A percentile compares a stretch with the other conserved stretches of the same genome.
Conservation (phyloP, 2,888 invertebrate genomes). For the Galeruca laticollis region DNA sequence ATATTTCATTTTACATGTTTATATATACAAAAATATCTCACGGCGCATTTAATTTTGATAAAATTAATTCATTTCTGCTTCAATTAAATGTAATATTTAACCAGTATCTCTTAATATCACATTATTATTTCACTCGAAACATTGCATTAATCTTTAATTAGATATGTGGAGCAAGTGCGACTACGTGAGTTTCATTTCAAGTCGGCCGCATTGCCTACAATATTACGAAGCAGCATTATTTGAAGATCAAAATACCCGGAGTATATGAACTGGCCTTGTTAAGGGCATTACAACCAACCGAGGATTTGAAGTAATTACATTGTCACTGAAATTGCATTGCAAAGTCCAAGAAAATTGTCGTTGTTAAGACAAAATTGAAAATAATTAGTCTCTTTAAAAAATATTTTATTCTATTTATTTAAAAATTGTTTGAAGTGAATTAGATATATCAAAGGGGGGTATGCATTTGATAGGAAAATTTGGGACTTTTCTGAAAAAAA, state of each 20-base stretch:
- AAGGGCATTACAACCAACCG: neutral
- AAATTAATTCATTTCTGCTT: too few relatives aligned
- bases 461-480: too few relatives aligned
- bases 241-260: constrained; percentile 6
- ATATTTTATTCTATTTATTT: neutral
- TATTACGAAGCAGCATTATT: constrained; percentile 2
- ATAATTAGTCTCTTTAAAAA: neutral
- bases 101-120: neutral
- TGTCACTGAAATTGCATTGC: neutral
- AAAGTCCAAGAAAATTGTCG: neutral
- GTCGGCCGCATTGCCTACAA: neutral
- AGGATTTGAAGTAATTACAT: constrained; percentile 1
- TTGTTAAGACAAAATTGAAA: neutral
- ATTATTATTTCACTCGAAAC: too few relatives aligned
- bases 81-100: neutral
- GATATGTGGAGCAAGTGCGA: constrained; percentile 8
- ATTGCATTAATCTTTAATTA: neutral
- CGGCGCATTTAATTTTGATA: too few relatives aligned
- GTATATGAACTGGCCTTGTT: constrained; percentile 1
- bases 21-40: too few relatives aligned
- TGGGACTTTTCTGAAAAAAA: too few relatives aligned
- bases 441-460: too few relatives aligned
- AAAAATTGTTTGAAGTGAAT: too few relatives aligned
- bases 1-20: too few relatives aligned
- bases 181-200: constrained; percentile 8